A percentile compares a stretch with the other conserved stretches of the same genome.
Conservation (phyloP, 37 sponge, comb jelly and placozoan species). For the Halichondria panicea region DNA sequence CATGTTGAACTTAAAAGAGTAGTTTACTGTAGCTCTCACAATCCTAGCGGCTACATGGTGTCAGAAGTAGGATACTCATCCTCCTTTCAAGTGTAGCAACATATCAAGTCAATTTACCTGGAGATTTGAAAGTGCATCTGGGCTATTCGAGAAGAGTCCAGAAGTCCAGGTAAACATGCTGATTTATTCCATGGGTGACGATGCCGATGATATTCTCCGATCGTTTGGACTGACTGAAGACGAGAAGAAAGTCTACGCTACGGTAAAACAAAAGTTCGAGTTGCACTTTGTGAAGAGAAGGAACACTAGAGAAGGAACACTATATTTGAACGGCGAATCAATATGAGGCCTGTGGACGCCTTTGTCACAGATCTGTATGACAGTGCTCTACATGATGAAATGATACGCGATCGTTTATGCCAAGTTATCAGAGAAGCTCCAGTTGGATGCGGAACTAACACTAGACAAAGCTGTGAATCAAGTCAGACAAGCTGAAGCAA, state of each 20-base stretch:
- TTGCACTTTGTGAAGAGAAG: constrained; percentile 32
- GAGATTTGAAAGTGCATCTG: constrained; percentile 33
- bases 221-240: constrained; percentile 29
- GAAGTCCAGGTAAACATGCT: constrained; percentile 38
- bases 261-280: constrained; percentile 27
- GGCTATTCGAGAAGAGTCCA: constrained; percentile 16
- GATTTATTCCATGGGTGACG: constrained; percentile 42
- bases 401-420: constrained; percentile 6
- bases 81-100: no score
- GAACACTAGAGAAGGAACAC: constrained; percentile 35
- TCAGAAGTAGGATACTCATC: no score
- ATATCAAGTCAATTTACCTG: no score
- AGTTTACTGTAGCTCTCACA: no score
- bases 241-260: constrained; percentile 26
- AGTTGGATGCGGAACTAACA: constrained; percentile 10
- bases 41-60: no score
- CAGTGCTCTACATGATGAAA: not conserved
- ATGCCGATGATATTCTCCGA: constrained; percentile 41
- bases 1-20: no score
- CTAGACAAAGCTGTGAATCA: constrained; percentile 18
- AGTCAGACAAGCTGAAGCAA: constrained; percentile 15
- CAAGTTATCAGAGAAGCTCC: not conserved
- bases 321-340: constrained; percentile 17
- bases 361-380: constrained; percentile 38
- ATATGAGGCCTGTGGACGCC: constrained; percentile 30